Evolutionary conservation across 2,888 invertebrate species (phyloP).

Genomic region (Pasiphila rectangulata): DNA sequence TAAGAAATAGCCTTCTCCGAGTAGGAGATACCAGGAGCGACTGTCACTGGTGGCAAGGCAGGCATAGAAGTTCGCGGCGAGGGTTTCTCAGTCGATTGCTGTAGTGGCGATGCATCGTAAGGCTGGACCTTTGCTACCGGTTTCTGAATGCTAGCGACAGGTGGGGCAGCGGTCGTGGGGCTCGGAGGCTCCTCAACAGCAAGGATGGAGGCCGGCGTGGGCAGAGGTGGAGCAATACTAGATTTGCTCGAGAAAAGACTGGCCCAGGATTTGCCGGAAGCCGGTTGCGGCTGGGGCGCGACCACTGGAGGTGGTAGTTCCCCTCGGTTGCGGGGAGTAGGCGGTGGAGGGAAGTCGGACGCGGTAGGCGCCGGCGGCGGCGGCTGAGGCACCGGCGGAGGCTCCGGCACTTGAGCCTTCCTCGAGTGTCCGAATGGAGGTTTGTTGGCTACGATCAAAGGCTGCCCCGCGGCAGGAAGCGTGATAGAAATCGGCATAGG

Average conservation of each 20-base stretch:
- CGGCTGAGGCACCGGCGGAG: slow-evolving; percentile 61
- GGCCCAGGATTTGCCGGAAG: slow-evolving; percentile 83
- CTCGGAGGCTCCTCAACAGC: slow-evolving; percentile 57
- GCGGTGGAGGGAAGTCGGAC: slow-evolving; percentile 76
- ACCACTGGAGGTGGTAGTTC: slow-evolving; percentile 60
- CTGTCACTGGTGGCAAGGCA: slow-evolving; percentile 35
- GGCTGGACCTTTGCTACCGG: slow-evolving; percentile 83
- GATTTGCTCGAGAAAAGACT: slow-evolving; percentile 81
- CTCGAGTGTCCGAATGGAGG: slow-evolving; percentile 72
- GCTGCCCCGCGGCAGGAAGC: slow-evolving; percentile 63
- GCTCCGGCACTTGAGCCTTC: slow-evolving; percentile 56
- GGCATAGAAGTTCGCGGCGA: slow-evolving; percentile 38
- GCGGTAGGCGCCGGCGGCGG: slow-evolving; percentile 73
- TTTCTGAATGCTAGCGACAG: slow-evolving; percentile 63
- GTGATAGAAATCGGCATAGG: slow-evolving; percentile 77
- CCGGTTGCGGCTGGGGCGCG: slow-evolving; percentile 63
- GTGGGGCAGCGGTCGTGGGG: slow-evolving; percentile 51
- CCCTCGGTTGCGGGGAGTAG: slow-evolving; percentile 67
- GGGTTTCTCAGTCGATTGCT: slow-evolving; percentile 55
- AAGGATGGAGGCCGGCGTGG: slow-evolving; percentile 26
- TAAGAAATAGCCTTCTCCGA: slow-evolving; percentile 45
- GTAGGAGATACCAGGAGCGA: slow-evolving; percentile 27
- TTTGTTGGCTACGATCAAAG: slow-evolving; percentile 74
- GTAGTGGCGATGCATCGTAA: slow-evolving; percentile 75
- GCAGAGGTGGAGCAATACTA: slow-evolving; percentile 30